Base-by-base conservation (phyloP, 2,113 vertebrate species). In the Pollimyrus isidori region DNA sequence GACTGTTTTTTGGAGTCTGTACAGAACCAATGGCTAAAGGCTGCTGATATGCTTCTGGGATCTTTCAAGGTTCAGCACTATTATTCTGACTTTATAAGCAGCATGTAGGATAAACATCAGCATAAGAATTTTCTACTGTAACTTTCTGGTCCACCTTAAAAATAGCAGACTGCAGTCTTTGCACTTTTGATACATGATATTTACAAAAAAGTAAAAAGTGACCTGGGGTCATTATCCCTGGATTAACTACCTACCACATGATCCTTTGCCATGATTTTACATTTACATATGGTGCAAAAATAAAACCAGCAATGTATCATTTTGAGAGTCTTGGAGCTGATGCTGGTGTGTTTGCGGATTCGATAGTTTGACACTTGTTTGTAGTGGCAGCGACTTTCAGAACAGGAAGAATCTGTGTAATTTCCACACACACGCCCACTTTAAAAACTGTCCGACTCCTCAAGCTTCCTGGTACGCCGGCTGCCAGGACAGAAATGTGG, bases 381-480 rank as follows among this genome's bases (percentile, higher is more conserved):
- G 56, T 26, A 65, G 87, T 26, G 39, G 21, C 56, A 69, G 35
- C 21, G 11, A 26, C 23, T 53, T 35, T 52, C 15, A 17, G 19
- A 58, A 50, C 49, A 86, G 53, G n/a, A 87, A 89, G 58, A 35
- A 26, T 26, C n/a, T 50, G 39, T 53, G 86, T n/a, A 83, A 56
- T 88, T 89, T 76, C 89, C 86, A 39, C 19, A 21, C 49, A 23
- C 52, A 82, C 45, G 3, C 65, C 48, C 26, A 11, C 65, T 62
- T 62, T 85, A 73, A 88, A 58, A 10, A 92, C 92, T 94, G 80
- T 53, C 53, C 52, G 21, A 19, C 17, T 48, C 21, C 5, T 7
- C 0, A 23, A 49, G 90, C 89, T 92, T 93, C 90, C 91, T 92
- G 76, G 65, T 91, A 1, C 2, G 13, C 87, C 13, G 21, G 5